Evolutionary conservation across 2,888 invertebrate species (phyloP).

Genomic region (Pilophorus perplexus): DNA sequence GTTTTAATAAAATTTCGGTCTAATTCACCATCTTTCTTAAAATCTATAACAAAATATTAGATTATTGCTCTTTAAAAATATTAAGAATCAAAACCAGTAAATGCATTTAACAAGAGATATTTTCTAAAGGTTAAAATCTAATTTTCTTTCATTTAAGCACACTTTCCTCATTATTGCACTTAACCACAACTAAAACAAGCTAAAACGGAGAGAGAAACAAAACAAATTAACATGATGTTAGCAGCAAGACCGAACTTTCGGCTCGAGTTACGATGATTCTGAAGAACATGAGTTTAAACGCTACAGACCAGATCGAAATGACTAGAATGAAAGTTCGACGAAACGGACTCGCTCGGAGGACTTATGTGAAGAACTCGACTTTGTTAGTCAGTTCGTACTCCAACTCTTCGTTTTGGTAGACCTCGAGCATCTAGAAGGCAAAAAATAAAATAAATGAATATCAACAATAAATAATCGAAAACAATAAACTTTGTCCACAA

Average conservation of each 20-base stretch:
- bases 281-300: no score
- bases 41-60: slow-evolving; percentile 21
- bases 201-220: neutral
- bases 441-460: slow-evolving; percentile 38
- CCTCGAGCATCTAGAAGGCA: slow-evolving; percentile 73
- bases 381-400: slow-evolving; percentile 86
- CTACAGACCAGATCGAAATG: slow-evolving; percentile 47
- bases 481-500: no score
- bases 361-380: slow-evolving; percentile 85
- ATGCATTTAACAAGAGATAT: no score
- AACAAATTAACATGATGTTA: neutral
- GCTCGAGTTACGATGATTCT: no score
- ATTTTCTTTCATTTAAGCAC: neutral
- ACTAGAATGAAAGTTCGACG: slow-evolving; percentile 43
- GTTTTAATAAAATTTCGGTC: slow-evolving; percentile 22
- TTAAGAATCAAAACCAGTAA: neutral
- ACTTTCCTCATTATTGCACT: slow-evolving; percentile 6
- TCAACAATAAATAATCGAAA: neutral
- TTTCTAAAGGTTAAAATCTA: no score
- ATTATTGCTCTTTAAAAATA: slow-evolving; percentile 34
- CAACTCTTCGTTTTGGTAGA: slow-evolving; percentile 90
- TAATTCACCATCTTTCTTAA: slow-evolving; percentile 21
- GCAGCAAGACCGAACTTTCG: slow-evolving; percentile 19
- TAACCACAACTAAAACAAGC: neutral
- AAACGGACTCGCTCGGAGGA: slow-evolving; percentile 6